phyloP scores from a whole-genome alignment of 1,140 invertebrate genomes.

The Anastrepha obliqua region DNA sequence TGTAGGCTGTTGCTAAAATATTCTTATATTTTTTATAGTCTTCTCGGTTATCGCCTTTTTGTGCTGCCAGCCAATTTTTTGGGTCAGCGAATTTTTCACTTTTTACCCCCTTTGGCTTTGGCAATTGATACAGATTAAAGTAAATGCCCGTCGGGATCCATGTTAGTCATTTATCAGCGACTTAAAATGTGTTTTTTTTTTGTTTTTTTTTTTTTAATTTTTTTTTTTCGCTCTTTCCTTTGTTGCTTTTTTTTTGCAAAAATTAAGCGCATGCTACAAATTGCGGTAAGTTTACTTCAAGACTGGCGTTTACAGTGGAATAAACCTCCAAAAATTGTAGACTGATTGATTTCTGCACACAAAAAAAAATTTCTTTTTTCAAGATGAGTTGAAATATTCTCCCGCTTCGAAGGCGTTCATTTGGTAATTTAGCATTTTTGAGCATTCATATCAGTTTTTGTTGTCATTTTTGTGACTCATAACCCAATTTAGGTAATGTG shows the following conservation, averaged over 20 bases:
- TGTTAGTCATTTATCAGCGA: not conserved
- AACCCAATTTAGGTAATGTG: too few relatives aligned
- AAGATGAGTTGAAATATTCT: not conserved
- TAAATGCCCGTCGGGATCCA: not conserved
- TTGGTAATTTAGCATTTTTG: not conserved
- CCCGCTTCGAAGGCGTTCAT: not conserved
- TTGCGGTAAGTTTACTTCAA: not conserved
- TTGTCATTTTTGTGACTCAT: too few relatives aligned
- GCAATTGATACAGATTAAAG: slow-evolving; percentile 37
- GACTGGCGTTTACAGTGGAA: not conserved
- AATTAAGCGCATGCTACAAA: not conserved
- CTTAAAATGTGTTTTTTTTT: not conserved
- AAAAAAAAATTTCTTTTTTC: not conserved
- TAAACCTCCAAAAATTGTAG: not conserved
- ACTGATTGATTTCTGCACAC: not conserved
- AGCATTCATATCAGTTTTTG: not conserved
- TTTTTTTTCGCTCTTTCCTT: not conserved
- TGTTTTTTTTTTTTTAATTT: not conserved
- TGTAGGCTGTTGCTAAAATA: not conserved
- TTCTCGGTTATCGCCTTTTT: not conserved
- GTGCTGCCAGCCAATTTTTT: not conserved
- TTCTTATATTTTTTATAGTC: not conserved
- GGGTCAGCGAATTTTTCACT: not conserved
- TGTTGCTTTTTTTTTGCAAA: not conserved
- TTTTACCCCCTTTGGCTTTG: not conserved